Base-by-base conservation (phyloP, 1,140 invertebrate species). In the Mylabris phalerata region DNA sequence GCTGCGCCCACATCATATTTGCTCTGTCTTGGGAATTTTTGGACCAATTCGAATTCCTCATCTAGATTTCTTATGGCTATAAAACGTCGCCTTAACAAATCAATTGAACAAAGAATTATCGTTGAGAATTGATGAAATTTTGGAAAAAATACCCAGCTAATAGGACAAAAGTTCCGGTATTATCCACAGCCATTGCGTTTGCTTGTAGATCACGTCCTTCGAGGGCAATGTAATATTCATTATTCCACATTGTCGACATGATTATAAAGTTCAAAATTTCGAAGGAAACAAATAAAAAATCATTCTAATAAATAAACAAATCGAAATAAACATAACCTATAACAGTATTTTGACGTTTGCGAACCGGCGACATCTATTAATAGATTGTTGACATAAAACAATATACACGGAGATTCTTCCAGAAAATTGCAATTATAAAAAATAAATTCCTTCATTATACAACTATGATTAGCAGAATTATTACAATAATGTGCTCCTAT, bases 1-100 rank as follows among this genome's bases (percentile, higher is more conserved):
- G 92, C 89, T 48, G 88, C 87, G 5, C 88, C 88, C 7, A 95
- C 89, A 74, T 96, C 93, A 77, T 93, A 96, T 80, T 97, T 97
- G 67, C 91, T 93, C 65, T 93, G 89, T 45, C 92, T 77, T 9
- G 87, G 83, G 69, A 92, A 87, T 65, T 91, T 92, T 54, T 85
- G 84, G 0, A 93, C 75, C 4, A 83, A 81, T 42, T 90, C 86
- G 10, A 79, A 80, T 24, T 87, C 82, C 62, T 89, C 84, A n/a
- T 84, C 81, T 41, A 83, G 65, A 49, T 78, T 80, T 70, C 94
- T 87, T 11, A 97, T 79, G 3, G 90, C 90, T 46, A 96, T 80
- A 73, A 86, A 88, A 69, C 88, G 80, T 27, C 89, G 84, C 1
- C 87, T 89, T 66, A 40, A 78, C 73, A 64, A 62, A 60, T 42